These are phyloP conservation scores for Sweltsa coloradensis DNA, from an alignment of 1,140 invertebrate genomes.

Conservation along the genomic window DNA sequence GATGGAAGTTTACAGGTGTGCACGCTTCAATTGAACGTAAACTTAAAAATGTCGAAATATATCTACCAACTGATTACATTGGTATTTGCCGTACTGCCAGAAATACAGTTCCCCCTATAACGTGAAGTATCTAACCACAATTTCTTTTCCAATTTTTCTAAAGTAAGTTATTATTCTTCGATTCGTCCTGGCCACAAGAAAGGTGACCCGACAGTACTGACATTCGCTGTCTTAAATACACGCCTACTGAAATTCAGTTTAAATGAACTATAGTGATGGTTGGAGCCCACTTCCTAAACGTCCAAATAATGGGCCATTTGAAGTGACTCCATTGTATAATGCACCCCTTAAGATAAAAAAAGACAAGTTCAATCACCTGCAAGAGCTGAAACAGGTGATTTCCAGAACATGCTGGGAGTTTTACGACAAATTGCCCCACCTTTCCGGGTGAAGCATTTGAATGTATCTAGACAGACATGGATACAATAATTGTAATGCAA, in stretches of 20 bases:
- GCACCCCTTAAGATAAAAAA: not conserved
- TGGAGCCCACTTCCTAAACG: not conserved
- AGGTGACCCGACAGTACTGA: slow-evolving; percentile 9
- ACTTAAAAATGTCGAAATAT: slow-evolving; percentile 8
- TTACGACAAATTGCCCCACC: not conserved
- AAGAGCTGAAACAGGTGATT: slow-evolving; percentile 2
- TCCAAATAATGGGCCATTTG: not conserved
- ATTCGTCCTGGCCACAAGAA: slow-evolving; percentile 1
- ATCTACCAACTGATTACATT: slow-evolving; percentile 9
- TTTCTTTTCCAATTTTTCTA: slow-evolving; percentile 9
- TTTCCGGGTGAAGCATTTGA: too few species aligned
- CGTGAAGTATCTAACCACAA: slow-evolving; percentile 5
- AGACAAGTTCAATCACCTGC: not conserved
- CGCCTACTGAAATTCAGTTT: not conserved
- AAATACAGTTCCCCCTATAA: slow-evolving; percentile 6
- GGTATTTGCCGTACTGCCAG: slow-evolving; percentile 4
- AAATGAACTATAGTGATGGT: slow-evolving; percentile 4
- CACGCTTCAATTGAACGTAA: slow-evolving; percentile 17
- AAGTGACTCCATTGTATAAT: not conserved
- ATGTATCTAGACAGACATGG: too few species aligned
- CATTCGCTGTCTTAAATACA: slow-evolving; percentile 1
- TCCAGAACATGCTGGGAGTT: not conserved
- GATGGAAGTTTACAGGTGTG: slow-evolving; percentile 25
- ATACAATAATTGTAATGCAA: too few species aligned
- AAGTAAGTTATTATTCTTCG: not conserved